Evolutionary conservation across 2,888 invertebrate genomes (phyloP).

Genomic region (Yponomeuta plumbellus): DNA sequence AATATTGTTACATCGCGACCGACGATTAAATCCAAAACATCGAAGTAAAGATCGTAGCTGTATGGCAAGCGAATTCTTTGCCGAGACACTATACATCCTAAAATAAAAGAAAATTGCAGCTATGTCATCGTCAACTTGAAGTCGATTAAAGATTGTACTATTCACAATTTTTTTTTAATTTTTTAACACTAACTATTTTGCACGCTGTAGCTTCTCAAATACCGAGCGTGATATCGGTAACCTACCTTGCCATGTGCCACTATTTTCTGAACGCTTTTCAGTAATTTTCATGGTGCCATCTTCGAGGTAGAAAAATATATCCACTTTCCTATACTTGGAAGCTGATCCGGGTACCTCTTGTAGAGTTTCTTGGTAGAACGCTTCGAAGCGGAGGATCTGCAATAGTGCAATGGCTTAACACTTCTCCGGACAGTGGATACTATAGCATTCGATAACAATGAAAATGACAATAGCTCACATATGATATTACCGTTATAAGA

Average conservation of each 20-base stretch:
- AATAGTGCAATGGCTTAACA: slow-evolving; percentile 25
- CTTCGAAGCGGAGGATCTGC: slow-evolving; percentile 85
- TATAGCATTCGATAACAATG: too few relatives aligned
- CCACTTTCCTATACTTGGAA: slow-evolving; percentile 85
- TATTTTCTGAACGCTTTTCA: slow-evolving; percentile 89
- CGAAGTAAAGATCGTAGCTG: slow-evolving; percentile 85
- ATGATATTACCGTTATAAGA: too few relatives aligned
- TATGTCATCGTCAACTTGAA: too few relatives aligned
- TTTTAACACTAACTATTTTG: too few relatives aligned
- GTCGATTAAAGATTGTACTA: too few relatives aligned
- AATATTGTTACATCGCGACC: slow-evolving; percentile 87
- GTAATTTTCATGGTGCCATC: slow-evolving; percentile 94
- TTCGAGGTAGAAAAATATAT: slow-evolving; percentile 91
- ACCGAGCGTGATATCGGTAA: too few relatives aligned
- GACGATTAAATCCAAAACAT: slow-evolving; percentile 91
- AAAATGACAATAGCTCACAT: too few relatives aligned
- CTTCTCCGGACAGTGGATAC: too few relatives aligned
- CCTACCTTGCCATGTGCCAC: slow-evolving; percentile 89
- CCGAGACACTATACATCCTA: slow-evolving; percentile 87
- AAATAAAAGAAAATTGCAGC: slow-evolving; percentile 65
- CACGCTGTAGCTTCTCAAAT: too few relatives aligned
- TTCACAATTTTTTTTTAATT: too few relatives aligned
- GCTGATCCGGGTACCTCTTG: slow-evolving; percentile 82
- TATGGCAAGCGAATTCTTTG: slow-evolving; percentile 88
- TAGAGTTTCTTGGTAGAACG: slow-evolving; percentile 86